Evolutionary conservation across 2,888 invertebrate genomes (phyloP), one percentile per base, ranked within the genome.

Genomic region (Lottia scabra): DNA sequence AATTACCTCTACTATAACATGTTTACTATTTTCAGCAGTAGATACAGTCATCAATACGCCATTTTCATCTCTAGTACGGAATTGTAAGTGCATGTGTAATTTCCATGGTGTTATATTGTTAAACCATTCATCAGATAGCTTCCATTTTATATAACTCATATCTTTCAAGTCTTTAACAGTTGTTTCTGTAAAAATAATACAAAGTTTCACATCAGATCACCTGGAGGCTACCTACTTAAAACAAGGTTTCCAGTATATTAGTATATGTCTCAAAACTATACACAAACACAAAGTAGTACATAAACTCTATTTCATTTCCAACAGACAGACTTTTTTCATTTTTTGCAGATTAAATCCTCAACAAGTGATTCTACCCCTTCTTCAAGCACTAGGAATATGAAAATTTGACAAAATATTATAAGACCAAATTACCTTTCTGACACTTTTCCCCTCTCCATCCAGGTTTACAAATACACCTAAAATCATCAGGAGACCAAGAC

Each of bases 121-220:
- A 70, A 85, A 82, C 70, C 86, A 85, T 0, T 74, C 72, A 30
- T 82, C 76, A 48, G 81, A 95, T 45, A 98, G 91, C 1, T 97
- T 96, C 89, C 98, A 98, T 89, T 97, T 97, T n/a, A 98, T 96
- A 89, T 97, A 98, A 80, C 97, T 97, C 89, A 96, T 95, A 0
- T 95, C 94, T 87, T 96, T 94, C 90, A 98, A 97, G 75, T 97
- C 97, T 71, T 87, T 87, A 5, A 83, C 73, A 6, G 85, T 84
- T 0, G 89, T 87, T 26, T 75, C 89, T 89, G 82, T 16, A 81
- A 74, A n/a, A 38, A 38, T 10, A 38, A 8, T 10, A 38, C 30
- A 38, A 38, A 4, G 5, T 38, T 38, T 38, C 38, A 38, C 10
- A 38, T 38, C 10, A 38, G 38, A 4, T 38, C 10, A 38, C n/a